Percentiles rank a stretch among this genome's conserved stretches.
phyloP scores from a whole-genome alignment of 1,140 invertebrate genomes.

The Pachyrhynchus sulphureomaculatus region DNA sequence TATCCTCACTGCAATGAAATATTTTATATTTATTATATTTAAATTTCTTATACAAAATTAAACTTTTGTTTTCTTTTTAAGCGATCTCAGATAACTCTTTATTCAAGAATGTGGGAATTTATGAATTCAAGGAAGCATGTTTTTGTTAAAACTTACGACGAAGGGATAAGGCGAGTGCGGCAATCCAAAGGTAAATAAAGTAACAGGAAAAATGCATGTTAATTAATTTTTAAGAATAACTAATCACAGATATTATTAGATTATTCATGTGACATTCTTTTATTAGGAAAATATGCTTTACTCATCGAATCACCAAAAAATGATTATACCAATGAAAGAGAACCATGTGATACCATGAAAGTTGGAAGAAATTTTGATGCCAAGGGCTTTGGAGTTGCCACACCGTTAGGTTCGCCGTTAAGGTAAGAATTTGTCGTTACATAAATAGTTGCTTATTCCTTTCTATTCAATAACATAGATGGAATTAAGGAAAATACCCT shows the following conservation, averaged over 20 bases:
- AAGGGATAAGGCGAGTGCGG: conserved; percentile 80
- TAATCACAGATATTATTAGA: too few relatives aligned
- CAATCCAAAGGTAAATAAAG: conserved; percentile 65
- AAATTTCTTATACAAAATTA: too few relatives aligned
- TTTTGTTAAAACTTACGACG: conserved; percentile 79
- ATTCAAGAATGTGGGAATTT: conserved; percentile 94
- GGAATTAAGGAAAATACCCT: too few relatives aligned
- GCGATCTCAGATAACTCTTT: conserved; percentile 87
- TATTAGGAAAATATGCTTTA: conserved; percentile 85
- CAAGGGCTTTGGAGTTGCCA: conserved; percentile 93
- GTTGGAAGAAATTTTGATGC: conserved; percentile 89
- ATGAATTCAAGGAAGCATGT: conserved; percentile 85
- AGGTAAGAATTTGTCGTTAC: conserved; percentile 63
- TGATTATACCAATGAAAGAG: conserved; percentile 89
- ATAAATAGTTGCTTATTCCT: background rate
- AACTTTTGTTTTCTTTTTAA: conserved; percentile 56
- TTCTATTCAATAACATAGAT: background rate
- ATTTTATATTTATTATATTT: too few relatives aligned
- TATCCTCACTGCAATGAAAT: too few relatives aligned
- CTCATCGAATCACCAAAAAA: conserved; percentile 93
- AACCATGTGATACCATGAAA: conserved; percentile 96
- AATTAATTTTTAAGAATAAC: too few relatives aligned
- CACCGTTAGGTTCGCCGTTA: conserved; percentile 84
- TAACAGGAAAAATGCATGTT: background rate
- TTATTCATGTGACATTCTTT: background rate